Evolutionary conservation across 2,797 vertebrate species (phyloP).

Genomic region (Acanthornis magna): DNA sequence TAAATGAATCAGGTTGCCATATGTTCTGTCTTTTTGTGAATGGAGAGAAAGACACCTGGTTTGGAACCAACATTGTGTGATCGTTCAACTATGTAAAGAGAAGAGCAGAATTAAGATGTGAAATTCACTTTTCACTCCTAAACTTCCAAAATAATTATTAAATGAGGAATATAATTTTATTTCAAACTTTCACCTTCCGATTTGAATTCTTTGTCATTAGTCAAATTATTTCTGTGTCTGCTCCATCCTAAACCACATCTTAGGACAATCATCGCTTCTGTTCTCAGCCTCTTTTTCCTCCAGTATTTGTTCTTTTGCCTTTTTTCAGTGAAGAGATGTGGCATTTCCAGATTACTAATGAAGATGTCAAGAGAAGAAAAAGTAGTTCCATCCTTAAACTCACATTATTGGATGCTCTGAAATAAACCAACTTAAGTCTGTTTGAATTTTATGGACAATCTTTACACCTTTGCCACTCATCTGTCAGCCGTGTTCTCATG

Average conservation of each 20-base stretch:
- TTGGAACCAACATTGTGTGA: not conserved
- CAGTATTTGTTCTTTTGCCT: not conserved
- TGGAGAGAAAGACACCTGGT: not conserved
- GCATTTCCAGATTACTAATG: not conserved
- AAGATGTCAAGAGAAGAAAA: not conserved
- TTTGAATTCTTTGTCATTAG: not conserved
- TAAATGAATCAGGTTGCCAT: not conserved
- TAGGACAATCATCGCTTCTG: not conserved
- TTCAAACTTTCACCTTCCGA: not conserved
- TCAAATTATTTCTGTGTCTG: not conserved
- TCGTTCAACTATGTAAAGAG: fast-evolving
- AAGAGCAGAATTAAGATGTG: not conserved
- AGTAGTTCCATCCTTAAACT: not conserved
- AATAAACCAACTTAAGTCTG: not conserved
- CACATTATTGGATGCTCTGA: not conserved
- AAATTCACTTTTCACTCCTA: not conserved
- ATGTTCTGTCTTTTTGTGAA: not conserved
- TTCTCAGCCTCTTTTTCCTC: not conserved
- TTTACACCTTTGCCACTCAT: not conserved
- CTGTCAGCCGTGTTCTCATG: not conserved
- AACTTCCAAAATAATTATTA: not conserved
- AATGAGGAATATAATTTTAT: not conserved
- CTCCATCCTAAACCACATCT: not conserved
- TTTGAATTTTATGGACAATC: not conserved
- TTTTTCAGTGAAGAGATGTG: not conserved